Base-by-base conservation (phyloP, 2,113 vertebrate species). In the Monopterus albus region DNA sequence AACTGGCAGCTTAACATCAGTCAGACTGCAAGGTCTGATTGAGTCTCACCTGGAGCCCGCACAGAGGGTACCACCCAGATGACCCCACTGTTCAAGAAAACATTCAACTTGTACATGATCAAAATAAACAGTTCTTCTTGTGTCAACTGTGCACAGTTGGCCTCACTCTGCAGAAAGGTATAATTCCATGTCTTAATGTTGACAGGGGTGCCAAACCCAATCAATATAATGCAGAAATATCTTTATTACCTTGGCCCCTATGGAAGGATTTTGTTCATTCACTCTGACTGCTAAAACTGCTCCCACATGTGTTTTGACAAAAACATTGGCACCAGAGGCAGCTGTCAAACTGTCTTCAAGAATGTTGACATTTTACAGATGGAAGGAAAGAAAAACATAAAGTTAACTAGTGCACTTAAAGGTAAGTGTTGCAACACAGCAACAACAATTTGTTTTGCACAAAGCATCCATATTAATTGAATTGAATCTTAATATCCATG, bases 1-100 rank as follows among this genome's bases (percentile, higher is more conserved):
- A 36, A 47, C 55, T 70, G 61, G 69, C 69, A 72, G 75, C 74
- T 64, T 60, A 83, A 70, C 70, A 87, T 80, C 84, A 79, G 68
- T 76, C 71, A 71, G 80, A 78, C 64, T 33, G 61, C 36, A 58
- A 78, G 58, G 59, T 78, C 65, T 82, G 80, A 86, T 79, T 59
- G 74, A 78, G 61, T 71, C 78, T 76, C 81, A 72, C 74, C 65
- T 40, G 61, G 43, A 66, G 59, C 65, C 67, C 68, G 66, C 65
- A 58, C 72, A 63, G 43, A 33, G 47, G 12, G 69, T 40, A 50
- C 72, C 78, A 56, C 57, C 79, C 72, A 63, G 56, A 64, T 76
- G 81, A 62, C 70, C 72, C 52, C 20, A 55, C 29, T 23, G 56
- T 55, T 66, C 47, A 63, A 63, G 23, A 58, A 36, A 67, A 76